Evolutionary conservation across 2,888 invertebrate genomes (phyloP).

Genomic region (Luperina nickerlii): DNA sequence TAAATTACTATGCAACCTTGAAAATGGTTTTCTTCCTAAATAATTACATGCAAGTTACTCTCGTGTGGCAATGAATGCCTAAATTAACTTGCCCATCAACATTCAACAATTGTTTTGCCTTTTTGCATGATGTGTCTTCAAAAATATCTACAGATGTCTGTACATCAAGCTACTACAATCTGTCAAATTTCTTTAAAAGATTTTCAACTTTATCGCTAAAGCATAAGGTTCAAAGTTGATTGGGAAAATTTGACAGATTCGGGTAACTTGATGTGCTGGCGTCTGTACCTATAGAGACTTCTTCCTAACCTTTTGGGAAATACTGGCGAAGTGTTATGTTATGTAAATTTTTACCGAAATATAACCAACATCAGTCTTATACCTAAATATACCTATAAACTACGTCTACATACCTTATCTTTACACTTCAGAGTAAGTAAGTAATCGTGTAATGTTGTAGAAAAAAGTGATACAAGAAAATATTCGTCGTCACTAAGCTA

Average conservation of each 20-base stretch:
- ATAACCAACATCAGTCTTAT: not conserved
- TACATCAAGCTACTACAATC: too few relatives aligned
- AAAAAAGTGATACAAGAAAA: conserved; percentile 29
- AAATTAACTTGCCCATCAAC: conserved; percentile 40
- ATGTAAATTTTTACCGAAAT: not conserved
- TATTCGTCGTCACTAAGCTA: conserved; percentile 2
- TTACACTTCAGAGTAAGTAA: conserved; percentile 34
- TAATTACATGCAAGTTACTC: conserved; percentile 17
- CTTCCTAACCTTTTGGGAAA: not conserved
- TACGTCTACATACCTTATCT: conserved; percentile 2
- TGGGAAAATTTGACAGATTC: too few relatives aligned
- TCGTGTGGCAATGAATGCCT: conserved; percentile 25
- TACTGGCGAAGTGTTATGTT: not conserved
- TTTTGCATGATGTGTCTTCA: conserved; percentile 44
- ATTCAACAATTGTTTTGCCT: conserved; percentile 43
- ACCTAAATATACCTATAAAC: not conserved
- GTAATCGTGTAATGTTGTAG: conserved; percentile 45
- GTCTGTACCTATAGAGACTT: conserved; percentile 9
- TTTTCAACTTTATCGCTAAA: too few relatives aligned
- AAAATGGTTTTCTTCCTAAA: conserved; percentile 12
- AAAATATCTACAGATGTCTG: conserved; percentile 20
- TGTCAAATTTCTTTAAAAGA: too few relatives aligned
- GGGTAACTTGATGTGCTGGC: too few relatives aligned
- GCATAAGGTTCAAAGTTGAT: too few relatives aligned
- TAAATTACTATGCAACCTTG: conserved; percentile 12